These are phyloP conservation scores for Atractosteus spatula DNA, from an alignment of 2,113 vertebrate species.

Conservation along the genomic window DNA sequence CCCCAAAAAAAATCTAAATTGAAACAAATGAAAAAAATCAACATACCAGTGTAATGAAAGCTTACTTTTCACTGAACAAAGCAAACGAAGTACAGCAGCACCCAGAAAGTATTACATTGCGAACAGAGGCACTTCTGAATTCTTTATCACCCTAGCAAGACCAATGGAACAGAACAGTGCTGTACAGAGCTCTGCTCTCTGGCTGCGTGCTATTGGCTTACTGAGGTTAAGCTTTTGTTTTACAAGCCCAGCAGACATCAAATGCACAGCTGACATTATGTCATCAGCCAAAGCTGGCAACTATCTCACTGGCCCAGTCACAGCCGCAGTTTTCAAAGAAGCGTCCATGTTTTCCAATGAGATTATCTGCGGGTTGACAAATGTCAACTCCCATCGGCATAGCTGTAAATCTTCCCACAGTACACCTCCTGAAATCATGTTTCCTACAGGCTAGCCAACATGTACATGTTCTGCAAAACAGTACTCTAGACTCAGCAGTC, in stretches of 20 bases:
- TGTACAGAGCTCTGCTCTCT: not conserved
- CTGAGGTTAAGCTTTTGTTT: slow-evolving; percentile 12
- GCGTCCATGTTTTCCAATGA: slow-evolving; percentile 1
- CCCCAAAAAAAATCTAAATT: not conserved
- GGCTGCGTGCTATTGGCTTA: slow-evolving; percentile 10
- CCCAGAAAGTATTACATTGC: not conserved
- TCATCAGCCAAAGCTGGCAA: slow-evolving; percentile 8
- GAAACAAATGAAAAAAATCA: not conserved
- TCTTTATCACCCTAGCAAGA: not conserved
- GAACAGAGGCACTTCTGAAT: not conserved
- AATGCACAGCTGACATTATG: slow-evolving; percentile 11
- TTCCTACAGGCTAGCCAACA: no score
- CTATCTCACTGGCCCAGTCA: not conserved
- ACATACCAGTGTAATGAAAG: slow-evolving; percentile 4
- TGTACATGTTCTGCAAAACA: no score
- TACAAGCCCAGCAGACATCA: not conserved
- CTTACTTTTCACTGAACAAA: not conserved
- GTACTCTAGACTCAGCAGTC: no score
- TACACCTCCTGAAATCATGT: slow-evolving; percentile 5
- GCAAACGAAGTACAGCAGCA: not conserved
- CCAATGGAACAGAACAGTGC: not conserved
- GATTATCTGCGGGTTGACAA: slow-evolving; percentile 14
- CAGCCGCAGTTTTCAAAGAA: slow-evolving; percentile 5
- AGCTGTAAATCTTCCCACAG: not conserved
- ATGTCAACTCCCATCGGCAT: slow-evolving; percentile 6